Percentiles rank a stretch among this genome's conserved stretches.
Conservation (phyloP, 2,888 invertebrate genomes). For the Pycnomerus fuliginosus region DNA sequence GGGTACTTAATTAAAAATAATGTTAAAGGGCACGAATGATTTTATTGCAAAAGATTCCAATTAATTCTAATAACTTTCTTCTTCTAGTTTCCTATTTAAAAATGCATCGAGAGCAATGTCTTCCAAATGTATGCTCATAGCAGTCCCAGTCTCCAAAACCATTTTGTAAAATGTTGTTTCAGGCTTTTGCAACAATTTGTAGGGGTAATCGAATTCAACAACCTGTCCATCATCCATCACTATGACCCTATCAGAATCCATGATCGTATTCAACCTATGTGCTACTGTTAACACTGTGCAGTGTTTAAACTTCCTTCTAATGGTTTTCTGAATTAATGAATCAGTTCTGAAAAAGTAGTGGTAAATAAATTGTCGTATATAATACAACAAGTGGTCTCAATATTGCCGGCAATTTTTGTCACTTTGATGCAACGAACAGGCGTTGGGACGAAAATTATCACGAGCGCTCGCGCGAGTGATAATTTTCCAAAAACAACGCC, state of each 20-base stretch:
- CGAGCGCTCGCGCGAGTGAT: too few relatives aligned
- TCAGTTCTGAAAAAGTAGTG: constrained; percentile 61
- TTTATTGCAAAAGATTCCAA: too few relatives aligned
- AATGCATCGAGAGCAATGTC: constrained; percentile 20
- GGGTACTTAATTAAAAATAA: too few relatives aligned
- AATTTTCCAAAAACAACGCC: too few relatives aligned
- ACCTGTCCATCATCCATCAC: constrained; percentile 59
- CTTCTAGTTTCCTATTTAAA: constrained; percentile 2
- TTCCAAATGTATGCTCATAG: constrained; percentile 27
- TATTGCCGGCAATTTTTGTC: neutral
- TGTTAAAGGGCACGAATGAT: too few relatives aligned
- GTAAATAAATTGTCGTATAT: neutral
- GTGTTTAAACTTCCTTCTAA: constrained; percentile 68
- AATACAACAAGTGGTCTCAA: neutral
- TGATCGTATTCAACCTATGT: constrained; percentile 56
- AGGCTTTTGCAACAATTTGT: constrained; percentile 44
- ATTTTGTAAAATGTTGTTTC: constrained; percentile 42
- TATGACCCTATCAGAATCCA: constrained; percentile 71
- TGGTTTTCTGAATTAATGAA: constrained; percentile 71
- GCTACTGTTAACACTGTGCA: constrained; percentile 83
- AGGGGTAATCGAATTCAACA: constrained; percentile 57
- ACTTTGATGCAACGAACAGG: too few relatives aligned
- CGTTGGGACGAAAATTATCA: too few relatives aligned
- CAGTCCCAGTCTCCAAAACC: constrained; percentile 46
- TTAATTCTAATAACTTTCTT: too few relatives aligned